These are phyloP conservation scores for Lacerta agilis DNA, from an alignment of 2,797 vertebrate genomes.

Conservation along the genomic window DNA sequence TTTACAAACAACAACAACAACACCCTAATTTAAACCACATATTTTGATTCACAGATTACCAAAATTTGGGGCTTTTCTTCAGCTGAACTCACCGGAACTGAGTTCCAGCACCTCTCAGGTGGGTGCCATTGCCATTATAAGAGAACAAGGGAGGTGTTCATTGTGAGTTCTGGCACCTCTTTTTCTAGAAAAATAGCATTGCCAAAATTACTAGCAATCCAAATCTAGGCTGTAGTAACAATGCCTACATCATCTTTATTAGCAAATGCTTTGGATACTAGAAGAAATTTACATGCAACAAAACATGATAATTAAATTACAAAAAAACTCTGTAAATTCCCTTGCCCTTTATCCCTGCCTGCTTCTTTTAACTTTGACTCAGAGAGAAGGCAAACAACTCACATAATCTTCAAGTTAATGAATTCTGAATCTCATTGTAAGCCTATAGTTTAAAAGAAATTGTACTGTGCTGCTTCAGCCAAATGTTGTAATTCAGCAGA, in stretches of 20 bases:
- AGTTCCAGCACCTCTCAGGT: no score
- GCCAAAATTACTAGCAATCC: neutral
- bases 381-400: slow-evolving; percentile 39
- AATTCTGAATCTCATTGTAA: slow-evolving; percentile 11
- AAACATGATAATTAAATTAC: slow-evolving; percentile 61
- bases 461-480: neutral
- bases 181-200: no score
- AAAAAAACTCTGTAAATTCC: slow-evolving; percentile 33
- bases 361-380: slow-evolving; percentile 47
- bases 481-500: neutral
- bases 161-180: no score
- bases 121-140: no score
- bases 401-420: slow-evolving; percentile 26
- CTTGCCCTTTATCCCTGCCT: neutral
- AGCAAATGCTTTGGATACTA: slow-evolving; percentile 48
- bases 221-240: slow-evolving; percentile 40
- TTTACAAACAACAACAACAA: no score
- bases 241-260: slow-evolving; percentile 49
- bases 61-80: no score
- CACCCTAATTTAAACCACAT: neutral
- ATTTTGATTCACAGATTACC: neutral
- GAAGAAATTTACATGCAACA: slow-evolving; percentile 47
- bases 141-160: no score
- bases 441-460: no score
- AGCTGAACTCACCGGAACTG: no score